A percentile compares a stretch with the other conserved stretches of the same genome.
Evolutionary conservation across 2,113 vertebrate genomes (phyloP).

Genomic region (Sigmodon hispidus): DNA sequence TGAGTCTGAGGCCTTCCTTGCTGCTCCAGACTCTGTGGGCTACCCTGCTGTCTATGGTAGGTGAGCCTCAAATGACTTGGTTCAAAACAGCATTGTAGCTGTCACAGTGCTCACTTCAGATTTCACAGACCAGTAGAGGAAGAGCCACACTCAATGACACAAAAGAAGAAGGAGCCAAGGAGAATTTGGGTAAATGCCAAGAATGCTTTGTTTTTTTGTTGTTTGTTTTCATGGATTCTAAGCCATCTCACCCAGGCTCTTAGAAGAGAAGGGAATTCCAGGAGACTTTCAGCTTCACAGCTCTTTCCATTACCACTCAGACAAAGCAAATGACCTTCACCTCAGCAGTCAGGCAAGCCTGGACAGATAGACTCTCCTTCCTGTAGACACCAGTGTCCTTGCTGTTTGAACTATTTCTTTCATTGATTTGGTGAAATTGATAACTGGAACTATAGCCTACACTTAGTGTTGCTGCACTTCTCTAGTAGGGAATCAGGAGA

Average conservation of each 20-base stretch:
- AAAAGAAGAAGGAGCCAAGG: not conserved
- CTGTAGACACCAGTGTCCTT: not conserved
- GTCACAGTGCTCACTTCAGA: not conserved
- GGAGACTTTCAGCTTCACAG: not conserved
- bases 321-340: not conserved
- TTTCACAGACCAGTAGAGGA: not conserved
- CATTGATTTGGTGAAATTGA: not conserved
- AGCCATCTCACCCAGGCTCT: not conserved
- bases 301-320: not conserved
- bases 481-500: not conserved
- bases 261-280: not conserved
- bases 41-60: fast-evolving
- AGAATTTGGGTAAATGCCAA: not conserved
- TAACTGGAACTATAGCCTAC: not conserved
- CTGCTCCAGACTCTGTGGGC: not conserved
- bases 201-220: not conserved
- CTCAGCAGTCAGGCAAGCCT: not conserved
- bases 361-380: not conserved
- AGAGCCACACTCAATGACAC: not conserved
- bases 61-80: not conserved
- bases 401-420: not conserved
- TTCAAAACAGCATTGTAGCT: not conserved
- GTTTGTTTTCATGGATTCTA: not conserved
- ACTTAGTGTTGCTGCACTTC: not conserved
- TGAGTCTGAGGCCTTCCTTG: not conserved